Evolutionary conservation across 2,797 vertebrate species (phyloP).

Genomic region (Botia kubotai): DNA sequence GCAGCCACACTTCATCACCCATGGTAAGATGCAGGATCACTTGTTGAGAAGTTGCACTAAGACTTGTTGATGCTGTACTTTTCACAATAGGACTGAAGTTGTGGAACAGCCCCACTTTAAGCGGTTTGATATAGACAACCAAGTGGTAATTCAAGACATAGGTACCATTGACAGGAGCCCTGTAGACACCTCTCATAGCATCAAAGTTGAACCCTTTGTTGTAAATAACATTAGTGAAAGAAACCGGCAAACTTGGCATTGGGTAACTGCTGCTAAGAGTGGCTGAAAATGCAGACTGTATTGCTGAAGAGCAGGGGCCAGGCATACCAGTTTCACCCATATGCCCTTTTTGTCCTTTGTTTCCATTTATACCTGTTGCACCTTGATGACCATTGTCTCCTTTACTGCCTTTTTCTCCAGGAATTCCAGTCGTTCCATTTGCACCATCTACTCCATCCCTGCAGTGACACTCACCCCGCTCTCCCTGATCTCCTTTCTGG

Average conservation of each 20-base stretch:
- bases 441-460: constrained; percentile 67
- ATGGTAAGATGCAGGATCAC: constrained; percentile 64
- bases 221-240: constrained; percentile 63
- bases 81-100: constrained; percentile 65
- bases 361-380: constrained; percentile 60
- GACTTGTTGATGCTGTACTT: constrained; percentile 50
- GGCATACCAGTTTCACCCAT: constrained; percentile 67
- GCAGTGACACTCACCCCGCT: constrained; percentile 72
- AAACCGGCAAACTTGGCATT: constrained; percentile 52
- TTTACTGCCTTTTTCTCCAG: constrained; percentile 68
- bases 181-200: constrained; percentile 59
- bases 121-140: constrained; percentile 23
- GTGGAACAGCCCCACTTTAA: constrained; percentile 72
- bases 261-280: constrained; percentile 62
- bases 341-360: constrained; percentile 65
- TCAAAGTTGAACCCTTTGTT: constrained; percentile 68
- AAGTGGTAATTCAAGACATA: constrained; percentile 75
- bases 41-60: constrained; percentile 63
- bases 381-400: constrained; percentile 67
- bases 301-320: constrained; percentile 72
- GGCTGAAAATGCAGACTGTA: constrained; percentile 75
- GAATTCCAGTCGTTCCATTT: constrained; percentile 61
- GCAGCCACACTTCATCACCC: constrained; percentile 72
- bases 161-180: constrained; percentile 74
- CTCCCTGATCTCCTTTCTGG: constrained; percentile 69